Evolutionary conservation across 2,113 vertebrate genomes (phyloP), one percentile per base, ranked within the genome.

Genomic region (western clawed frog (Xenopus tropicalis)): DNA sequence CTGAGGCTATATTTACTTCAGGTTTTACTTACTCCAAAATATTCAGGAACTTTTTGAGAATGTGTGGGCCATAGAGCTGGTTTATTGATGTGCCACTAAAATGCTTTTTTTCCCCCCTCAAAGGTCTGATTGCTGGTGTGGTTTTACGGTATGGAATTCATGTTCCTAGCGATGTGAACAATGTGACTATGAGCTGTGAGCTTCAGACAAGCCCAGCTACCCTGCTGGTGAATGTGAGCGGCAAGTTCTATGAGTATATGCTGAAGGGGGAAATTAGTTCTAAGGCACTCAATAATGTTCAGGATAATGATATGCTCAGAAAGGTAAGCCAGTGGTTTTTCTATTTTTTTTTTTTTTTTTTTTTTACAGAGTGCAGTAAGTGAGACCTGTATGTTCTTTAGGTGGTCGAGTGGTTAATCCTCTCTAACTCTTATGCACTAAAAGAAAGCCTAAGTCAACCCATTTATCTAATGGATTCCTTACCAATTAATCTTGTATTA

Each of bases 271-370:
- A 97, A 79, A 96, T 98, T 82, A 87, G 85, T 0, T 82, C 90
- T 78, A 93, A 86, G 20, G 89, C 94, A 79, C 85, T 95, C 73
- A 90, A 92, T 70, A 90, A 96, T 0, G 87, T 96, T 65, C 92
- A 91, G 78, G 95, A 98, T 72, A 99, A 98, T 13, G 97, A 99
- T 83, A 99, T 99, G 97, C 93, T 99, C 79, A 86, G 94, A 63
- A 99, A 99, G 95, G 97, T 98, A 88, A 82, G 80, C 43, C 17
- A 2, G 16, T 17, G 3, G 9, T 52, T 52, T 52, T n/a, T n/a
- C n/a, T n/a, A n/a, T n/a, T n/a, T n/a, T 48, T 48, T 14, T 48
- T 48, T 17, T 54, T 17, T 5, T 1, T 16, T 51, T 51, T 52
- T 61, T 61, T 43, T 37, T 37, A 37, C 6, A 37, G 29, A 37